Evolutionary conservation across 2,797 vertebrate species (phyloP), one percentile per base, ranked within the genome.

Genomic region (Lophotriccus pileatus): DNA sequence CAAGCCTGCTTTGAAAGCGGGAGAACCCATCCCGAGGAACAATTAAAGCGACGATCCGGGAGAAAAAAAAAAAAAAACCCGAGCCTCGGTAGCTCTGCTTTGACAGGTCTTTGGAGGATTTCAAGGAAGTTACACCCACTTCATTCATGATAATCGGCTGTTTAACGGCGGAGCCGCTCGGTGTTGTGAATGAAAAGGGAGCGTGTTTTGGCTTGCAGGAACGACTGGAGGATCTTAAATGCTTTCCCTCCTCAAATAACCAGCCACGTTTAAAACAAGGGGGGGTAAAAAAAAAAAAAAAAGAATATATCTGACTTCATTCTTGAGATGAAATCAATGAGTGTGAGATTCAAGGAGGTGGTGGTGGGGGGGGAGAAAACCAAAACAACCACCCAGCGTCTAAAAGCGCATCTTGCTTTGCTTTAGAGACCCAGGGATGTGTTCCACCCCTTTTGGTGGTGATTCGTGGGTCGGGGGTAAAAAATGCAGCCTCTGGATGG

Each of bases 191-290:
- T 96, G 94, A 93, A 87, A 27, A 75, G 81, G 72, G 85, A 95
- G 93, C 94, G 75, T 97, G 97, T 96, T 97, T 97, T 96, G 96
- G 97, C 96, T 97, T 97, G 97, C 93, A 30, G 94, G 94, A 97
- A 89, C 95, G 95, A 91, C 87, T 96, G 91, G 64, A 87, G 92
- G 87, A 96, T 91, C 93, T 79, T 73, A 89, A 89, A 84, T 64
- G 87, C 90, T 22, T 93, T 72, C 79, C 3, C 94, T 96, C 89
- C 6, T 95, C 91, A 94, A 95, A 84, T 68, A 89, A 91, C 80
- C 92, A 92, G 84, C 89, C 81, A 50, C 83, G n/a, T 86, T 62
- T 49, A 15, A 49, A 49, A 25, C 24, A 15, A 23, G 23, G 10
- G 20, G 43, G 19, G 19, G 43, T 4, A 24, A 10, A 10, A 66